These are phyloP conservation scores for Synanthedon tipuliformis DNA, from an alignment of 2,888 invertebrate genomes.

Conservation along the genomic window DNA sequence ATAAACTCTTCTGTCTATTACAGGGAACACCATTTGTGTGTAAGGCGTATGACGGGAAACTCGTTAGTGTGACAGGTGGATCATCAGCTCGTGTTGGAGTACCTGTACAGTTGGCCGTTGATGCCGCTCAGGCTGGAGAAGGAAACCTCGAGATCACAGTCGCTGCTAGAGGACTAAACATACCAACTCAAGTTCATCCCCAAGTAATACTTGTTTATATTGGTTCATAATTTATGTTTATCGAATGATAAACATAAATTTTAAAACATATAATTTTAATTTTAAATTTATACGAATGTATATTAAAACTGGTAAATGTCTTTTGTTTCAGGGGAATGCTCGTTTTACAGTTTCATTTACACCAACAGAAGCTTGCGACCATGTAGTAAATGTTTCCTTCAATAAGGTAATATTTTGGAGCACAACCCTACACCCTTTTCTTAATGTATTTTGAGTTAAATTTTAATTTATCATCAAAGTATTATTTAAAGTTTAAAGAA, in stretches of 20 bases:
- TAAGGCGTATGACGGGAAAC: slow-evolving; percentile 92
- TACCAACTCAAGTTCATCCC: slow-evolving; percentile 95
- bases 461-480: too few species aligned
- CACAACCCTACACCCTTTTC: too few species aligned
- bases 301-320: not conserved
- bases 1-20: slow-evolving; percentile 1
- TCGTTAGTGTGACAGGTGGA: slow-evolving; percentile 84
- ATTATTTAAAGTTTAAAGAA: too few species aligned
- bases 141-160: slow-evolving; percentile 98
- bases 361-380: slow-evolving; percentile 93
- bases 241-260: too few species aligned
- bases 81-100: slow-evolving; percentile 82
- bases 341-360: slow-evolving; percentile 97
- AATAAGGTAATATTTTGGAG: slow-evolving; percentile 83
- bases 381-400: slow-evolving; percentile 96
- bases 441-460: too few species aligned
- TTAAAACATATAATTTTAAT: too few species aligned
- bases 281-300: too few species aligned
- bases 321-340: slow-evolving; percentile 57
- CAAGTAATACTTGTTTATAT: slow-evolving; percentile 71
- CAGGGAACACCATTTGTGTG: slow-evolving; percentile 89
- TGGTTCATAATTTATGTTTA: too few species aligned
- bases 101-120: slow-evolving; percentile 94
- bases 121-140: slow-evolving; percentile 96
- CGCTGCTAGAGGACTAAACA: slow-evolving; percentile 90